A percentile compares a stretch with the other conserved stretches of the same genome.
phyloP scores from a whole-genome alignment of 2,888 invertebrate species.

The Sphaeridia pumilis region DNA sequence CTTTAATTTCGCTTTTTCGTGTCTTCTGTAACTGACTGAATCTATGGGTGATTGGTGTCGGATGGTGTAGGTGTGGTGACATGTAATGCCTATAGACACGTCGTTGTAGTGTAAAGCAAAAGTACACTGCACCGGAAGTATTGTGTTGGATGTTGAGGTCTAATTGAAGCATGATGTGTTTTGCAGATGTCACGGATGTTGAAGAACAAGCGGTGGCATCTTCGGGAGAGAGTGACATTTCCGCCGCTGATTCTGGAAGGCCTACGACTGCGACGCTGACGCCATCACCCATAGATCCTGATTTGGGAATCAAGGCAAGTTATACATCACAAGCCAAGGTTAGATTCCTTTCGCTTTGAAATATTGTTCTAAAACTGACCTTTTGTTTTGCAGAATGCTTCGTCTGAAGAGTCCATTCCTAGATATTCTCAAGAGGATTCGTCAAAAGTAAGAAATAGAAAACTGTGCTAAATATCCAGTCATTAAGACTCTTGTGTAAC shows the following conservation, averaged over 20 bases:
- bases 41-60: too few relatives aligned
- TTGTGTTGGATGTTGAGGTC: neutral
- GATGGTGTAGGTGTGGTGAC: too few relatives aligned
- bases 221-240: conserved; percentile 34
- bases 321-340: neutral
- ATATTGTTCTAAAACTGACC: neutral
- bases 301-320: conserved; percentile 13
- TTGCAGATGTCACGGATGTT: conserved; percentile 8
- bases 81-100: too few relatives aligned
- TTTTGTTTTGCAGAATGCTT: conserved; percentile 8
- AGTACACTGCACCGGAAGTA: too few relatives aligned
- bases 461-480: too few relatives aligned
- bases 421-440: conserved; percentile 7
- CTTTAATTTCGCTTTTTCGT: too few relatives aligned
- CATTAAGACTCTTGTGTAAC: too few relatives aligned
- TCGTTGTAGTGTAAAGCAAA: too few relatives aligned
- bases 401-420: conserved; percentile 7
- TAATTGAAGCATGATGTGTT: neutral
- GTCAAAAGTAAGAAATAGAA: too few relatives aligned
- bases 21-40: too few relatives aligned
- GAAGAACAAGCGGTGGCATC: conserved; percentile 21
- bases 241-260: conserved; percentile 34
- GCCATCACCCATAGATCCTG: conserved; percentile 33
- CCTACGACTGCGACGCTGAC: conserved; percentile 32
- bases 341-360: neutral